These are phyloP conservation scores for Taeniopygia guttata DNA, from an alignment of 2,797 vertebrate species.

Conservation along the genomic window DNA sequence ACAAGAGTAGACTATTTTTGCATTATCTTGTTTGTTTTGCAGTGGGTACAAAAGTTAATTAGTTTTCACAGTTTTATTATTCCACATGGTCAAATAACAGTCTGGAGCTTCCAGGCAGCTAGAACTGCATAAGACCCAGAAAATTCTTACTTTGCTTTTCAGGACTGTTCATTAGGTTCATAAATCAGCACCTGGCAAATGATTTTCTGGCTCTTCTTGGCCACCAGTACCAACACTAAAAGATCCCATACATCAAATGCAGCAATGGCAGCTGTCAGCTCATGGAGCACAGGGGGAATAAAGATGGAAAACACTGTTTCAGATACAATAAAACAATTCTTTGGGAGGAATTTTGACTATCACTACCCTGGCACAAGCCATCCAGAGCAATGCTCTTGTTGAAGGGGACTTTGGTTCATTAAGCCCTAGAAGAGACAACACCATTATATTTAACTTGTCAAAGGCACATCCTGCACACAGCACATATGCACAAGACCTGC, in stretches of 20 bases:
- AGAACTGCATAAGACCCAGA: not conserved
- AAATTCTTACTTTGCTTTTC: conserved; percentile 29
- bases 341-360: not conserved
- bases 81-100: conserved; percentile 18
- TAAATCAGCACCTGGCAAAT: conserved; percentile 33
- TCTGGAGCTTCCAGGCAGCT: conserved; percentile 15
- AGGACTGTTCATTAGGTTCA: not conserved
- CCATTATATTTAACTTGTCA: not conserved
- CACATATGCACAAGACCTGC: not conserved
- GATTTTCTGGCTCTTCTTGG: conserved; percentile 4
- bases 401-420: not conserved
- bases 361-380: not conserved
- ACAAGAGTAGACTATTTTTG: not conserved
- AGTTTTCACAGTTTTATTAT: conserved; percentile 47
- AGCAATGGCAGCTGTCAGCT: not conserved
- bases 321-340: not conserved
- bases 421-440: not conserved
- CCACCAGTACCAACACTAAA: not conserved
- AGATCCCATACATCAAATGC: not conserved
- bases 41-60: conserved; percentile 36
- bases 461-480: not conserved
- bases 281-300: not conserved
- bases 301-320: not conserved
- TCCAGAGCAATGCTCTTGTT: not conserved
- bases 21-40: conserved; percentile 21